phyloP scores from a whole-genome alignment of 2,113 vertebrate genomes.

The Apaloderma vittatum region DNA sequence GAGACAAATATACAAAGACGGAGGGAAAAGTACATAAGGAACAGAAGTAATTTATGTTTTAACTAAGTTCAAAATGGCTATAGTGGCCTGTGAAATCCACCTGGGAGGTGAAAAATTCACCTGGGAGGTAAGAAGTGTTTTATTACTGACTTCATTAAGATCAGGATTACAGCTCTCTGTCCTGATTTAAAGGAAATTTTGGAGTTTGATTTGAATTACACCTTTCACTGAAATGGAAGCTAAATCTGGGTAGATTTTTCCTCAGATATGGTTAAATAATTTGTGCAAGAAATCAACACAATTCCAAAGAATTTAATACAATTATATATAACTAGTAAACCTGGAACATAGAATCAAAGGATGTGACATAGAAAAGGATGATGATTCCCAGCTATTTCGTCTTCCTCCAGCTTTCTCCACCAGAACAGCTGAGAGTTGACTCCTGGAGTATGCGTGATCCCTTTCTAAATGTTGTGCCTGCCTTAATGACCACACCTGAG shows the following conservation, averaged over 20 bases:
- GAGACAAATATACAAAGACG: neutral
- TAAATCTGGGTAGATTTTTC: neutral
- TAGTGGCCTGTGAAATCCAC: neutral
- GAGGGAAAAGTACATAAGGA: neutral
- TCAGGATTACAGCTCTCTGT: neutral
- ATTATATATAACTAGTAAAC: neutral
- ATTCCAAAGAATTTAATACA: neutral
- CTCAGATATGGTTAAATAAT: neutral
- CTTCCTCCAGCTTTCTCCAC: neutral
- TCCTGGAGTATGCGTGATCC: neutral
- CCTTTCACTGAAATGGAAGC: neutral
- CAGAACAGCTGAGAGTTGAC: fast-evolving
- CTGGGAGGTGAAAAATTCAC: neutral
- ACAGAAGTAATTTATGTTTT: neutral
- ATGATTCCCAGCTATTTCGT: neutral
- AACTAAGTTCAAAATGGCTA: neutral
- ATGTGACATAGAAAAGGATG: neutral
- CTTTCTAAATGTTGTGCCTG: fast-evolving
- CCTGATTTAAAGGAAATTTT: neutral
- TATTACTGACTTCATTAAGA: neutral
- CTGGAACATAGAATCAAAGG: neutral
- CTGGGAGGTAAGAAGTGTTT: neutral
- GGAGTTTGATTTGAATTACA: neutral
- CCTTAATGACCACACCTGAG: neutral
- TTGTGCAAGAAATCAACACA: neutral